Conservation (phyloP, 1,140 invertebrate species). For the Pachypsylla venusta region DNA sequence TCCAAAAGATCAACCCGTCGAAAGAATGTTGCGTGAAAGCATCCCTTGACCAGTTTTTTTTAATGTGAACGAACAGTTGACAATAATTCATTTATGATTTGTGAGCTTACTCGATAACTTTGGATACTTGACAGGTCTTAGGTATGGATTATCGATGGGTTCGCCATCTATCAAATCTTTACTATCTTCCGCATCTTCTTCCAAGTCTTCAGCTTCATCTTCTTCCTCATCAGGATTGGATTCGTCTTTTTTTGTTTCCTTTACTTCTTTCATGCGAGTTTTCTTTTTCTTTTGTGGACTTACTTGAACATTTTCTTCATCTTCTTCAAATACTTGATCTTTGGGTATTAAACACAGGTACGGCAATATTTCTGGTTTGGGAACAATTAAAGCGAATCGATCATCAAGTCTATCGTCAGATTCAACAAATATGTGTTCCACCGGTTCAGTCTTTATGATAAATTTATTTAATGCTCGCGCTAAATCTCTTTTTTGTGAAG, state of each 20-base stretch:
- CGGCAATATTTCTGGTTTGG: constrained; percentile 62
- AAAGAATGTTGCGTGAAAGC: too few species aligned
- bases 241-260: constrained; percentile 32
- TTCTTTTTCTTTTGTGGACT: constrained; percentile 42
- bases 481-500: constrained; percentile 81
- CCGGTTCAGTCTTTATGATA: constrained; percentile 69
- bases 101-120: too few species aligned
- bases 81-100: too few species aligned
- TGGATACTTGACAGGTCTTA: constrained; percentile 62
- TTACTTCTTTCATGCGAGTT: constrained; percentile 35
- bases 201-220: constrained; percentile 27
- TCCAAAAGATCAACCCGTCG: too few species aligned
- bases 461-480: constrained; percentile 87
- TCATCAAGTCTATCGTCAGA: constrained; percentile 34
- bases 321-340: constrained; percentile 88
- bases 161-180: constrained; percentile 37
- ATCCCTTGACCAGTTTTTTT: too few species aligned
- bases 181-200: constrained; percentile 33
- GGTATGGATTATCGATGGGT: constrained; percentile 73
- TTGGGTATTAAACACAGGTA: constrained; percentile 74
- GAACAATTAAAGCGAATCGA: constrained; percentile 62
- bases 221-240: constrained; percentile 31
- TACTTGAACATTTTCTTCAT: constrained; percentile 54
- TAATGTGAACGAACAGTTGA: too few species aligned
- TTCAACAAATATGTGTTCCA: constrained; percentile 11